Evolutionary conservation across 2,113 vertebrate species (phyloP).

Genomic region (Puffinus mauretanicus): DNA sequence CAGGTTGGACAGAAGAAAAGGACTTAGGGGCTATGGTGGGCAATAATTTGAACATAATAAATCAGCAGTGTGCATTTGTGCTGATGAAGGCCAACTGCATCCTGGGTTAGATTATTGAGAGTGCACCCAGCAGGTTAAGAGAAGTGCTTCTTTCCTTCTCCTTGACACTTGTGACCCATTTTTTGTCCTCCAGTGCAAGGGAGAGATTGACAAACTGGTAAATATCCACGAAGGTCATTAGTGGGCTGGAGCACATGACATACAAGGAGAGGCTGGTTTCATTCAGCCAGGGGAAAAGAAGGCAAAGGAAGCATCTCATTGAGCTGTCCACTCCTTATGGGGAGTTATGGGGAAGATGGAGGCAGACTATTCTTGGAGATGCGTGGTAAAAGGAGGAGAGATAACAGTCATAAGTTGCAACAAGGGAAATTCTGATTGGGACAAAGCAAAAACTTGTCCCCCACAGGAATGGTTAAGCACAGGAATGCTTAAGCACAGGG

Average conservation of each 20-base stretch:
- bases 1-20: neutral
- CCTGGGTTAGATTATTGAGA: neutral
- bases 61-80: neutral
- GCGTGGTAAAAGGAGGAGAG: neutral
- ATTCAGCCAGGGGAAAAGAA: neutral
- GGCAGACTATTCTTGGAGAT: neutral
- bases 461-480: neutral
- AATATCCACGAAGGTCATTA: neutral
- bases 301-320: neutral
- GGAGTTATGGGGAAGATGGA: neutral
- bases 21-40: neutral
- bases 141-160: neutral
- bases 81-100: neutral
- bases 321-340: neutral
- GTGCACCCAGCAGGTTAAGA: neutral
- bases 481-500: neutral
- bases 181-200: neutral
- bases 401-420: neutral
- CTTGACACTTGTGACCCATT: neutral
- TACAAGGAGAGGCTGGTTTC: neutral
- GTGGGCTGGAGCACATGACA: neutral
- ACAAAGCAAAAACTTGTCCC: neutral
- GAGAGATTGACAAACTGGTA: neutral
- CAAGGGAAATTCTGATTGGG: neutral
- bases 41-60: neutral